Conservation (phyloP, 2,888 invertebrate species). For the Xanthostigma xanthostigma region DNA sequence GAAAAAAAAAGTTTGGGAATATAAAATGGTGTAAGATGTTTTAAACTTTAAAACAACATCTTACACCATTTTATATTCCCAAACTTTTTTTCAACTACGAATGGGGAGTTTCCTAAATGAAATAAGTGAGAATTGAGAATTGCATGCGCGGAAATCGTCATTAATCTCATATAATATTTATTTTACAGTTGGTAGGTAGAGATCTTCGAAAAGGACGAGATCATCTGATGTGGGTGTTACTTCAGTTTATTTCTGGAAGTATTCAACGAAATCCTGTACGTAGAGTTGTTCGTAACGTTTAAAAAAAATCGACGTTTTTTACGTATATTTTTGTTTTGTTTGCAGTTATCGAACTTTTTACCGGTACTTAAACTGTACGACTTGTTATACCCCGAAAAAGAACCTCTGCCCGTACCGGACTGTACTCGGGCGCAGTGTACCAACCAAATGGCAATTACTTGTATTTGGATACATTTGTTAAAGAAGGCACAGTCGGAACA, state of each 20-base stretch:
- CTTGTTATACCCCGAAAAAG: conserved; percentile 82
- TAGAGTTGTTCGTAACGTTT: conserved; percentile 9
- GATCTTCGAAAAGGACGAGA: conserved; percentile 83
- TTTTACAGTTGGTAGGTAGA: conserved; percentile 47
- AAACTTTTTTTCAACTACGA: too few relatives aligned
- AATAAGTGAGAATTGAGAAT: too few relatives aligned
- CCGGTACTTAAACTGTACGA: conserved; percentile 86
- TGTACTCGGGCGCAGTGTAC: conserved; percentile 73
- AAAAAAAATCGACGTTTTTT: not conserved
- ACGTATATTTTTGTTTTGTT: conserved; percentile 13
- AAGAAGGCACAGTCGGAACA: conserved; percentile 86
- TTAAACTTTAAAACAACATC: too few relatives aligned
- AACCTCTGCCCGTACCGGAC: conserved; percentile 79
- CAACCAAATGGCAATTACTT: conserved; percentile 85
- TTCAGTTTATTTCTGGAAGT: conserved; percentile 94
- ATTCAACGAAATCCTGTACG: conserved; percentile 82
- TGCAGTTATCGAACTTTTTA: conserved; percentile 63
- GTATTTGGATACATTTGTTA: conserved; percentile 91
- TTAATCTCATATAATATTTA: not conserved
- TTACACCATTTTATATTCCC: too few relatives aligned
- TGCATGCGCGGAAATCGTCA: too few relatives aligned
- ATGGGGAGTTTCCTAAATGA: too few relatives aligned
- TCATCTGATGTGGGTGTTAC: conserved; percentile 96
- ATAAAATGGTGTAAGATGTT: too few relatives aligned
- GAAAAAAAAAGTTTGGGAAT: too few relatives aligned